Evolutionary conservation across 2,797 vertebrate species (phyloP), one percentile per base, ranked within the genome.

Genomic region (Novumbra hubbsi): DNA sequence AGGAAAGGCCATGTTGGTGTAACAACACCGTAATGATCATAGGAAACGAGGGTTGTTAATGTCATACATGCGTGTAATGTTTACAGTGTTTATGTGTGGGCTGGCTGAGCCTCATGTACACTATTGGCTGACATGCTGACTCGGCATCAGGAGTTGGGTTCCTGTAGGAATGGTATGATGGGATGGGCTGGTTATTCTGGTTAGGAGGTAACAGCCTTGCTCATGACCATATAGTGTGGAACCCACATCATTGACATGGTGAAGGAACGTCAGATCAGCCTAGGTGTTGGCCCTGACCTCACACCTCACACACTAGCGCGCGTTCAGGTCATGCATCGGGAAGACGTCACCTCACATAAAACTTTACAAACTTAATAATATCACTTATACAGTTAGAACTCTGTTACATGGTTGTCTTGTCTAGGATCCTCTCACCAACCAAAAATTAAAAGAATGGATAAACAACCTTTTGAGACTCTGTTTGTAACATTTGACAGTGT

Each of bases 141-240:
- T n/a, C 28, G 21, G 66, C 52, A 68, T 71, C 21, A 32, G 21
- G 50, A 19, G 55, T 28, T 24, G 27, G 66, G 73, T 83, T 88
- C 73, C 45, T 76, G 76, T 72, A 82, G 81, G 72, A 38, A 24
- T 11, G 64, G 71, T 28, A 65, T 30, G 63, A 16, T 7, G 16
- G 27, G 68, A 77, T 70, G 68, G 78, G 74, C 67, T 55, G 32
- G 57, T 67, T 75, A 72, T 83, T 81, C 63, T 65, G 63, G 38
- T 69, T 71, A 57, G 73, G 73, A 73, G 73, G 55, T 84, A 82
- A 85, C 84, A 90, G 87, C 48, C 80, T 50, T 14, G 52, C 48
- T 49, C 41, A 45, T 70, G 48, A 28, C 41, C 68, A 30, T 19
- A 66, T 38, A 38, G 28, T 19, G 15, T n/a, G 38, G 28, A 32